These are phyloP conservation scores for Stratiolaelaps scimitus DNA, from an alignment of 1,140 invertebrate genomes.

Conservation along the genomic window DNA sequence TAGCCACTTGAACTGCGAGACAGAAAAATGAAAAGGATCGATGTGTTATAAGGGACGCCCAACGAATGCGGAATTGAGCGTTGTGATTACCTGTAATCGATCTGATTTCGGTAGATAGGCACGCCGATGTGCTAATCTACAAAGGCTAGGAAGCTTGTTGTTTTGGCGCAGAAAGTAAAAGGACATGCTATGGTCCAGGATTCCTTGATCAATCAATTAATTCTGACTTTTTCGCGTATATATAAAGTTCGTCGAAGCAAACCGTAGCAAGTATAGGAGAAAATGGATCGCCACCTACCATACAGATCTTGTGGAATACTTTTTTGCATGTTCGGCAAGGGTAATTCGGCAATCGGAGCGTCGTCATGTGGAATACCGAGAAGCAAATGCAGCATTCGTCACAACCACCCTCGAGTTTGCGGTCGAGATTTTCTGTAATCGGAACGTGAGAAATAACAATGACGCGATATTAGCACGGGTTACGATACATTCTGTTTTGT, in stretches of 20 bases:
- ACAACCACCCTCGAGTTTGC: slow-evolving; percentile 8
- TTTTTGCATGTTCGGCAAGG: slow-evolving; percentile 3
- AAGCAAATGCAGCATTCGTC: slow-evolving; percentile 11
- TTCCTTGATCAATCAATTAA: not conserved
- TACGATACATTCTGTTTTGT: no score
- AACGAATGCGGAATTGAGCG: not conserved
- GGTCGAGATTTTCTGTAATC: slow-evolving; percentile 25
- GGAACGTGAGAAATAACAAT: no score
- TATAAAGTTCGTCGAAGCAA: no score
- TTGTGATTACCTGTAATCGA: not conserved
- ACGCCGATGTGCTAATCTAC: no score
- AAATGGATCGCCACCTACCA: not conserved
- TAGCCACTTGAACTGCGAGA: slow-evolving; percentile 16
- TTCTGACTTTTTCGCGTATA: not conserved
- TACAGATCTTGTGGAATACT: slow-evolving; percentile 13
- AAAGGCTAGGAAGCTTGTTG: no score
- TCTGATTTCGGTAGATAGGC: no score
- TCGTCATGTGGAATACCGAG: slow-evolving; percentile 1
- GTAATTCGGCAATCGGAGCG: slow-evolving; percentile 10
- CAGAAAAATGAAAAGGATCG: not conserved
- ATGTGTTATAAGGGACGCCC: no score
- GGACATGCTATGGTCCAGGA: no score
- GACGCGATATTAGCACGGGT: no score
- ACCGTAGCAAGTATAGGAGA: not conserved
- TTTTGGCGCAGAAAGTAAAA: no score